Conservation (phyloP, 2,888 invertebrate species). For the Drosophila subsilvestris region DNA sequence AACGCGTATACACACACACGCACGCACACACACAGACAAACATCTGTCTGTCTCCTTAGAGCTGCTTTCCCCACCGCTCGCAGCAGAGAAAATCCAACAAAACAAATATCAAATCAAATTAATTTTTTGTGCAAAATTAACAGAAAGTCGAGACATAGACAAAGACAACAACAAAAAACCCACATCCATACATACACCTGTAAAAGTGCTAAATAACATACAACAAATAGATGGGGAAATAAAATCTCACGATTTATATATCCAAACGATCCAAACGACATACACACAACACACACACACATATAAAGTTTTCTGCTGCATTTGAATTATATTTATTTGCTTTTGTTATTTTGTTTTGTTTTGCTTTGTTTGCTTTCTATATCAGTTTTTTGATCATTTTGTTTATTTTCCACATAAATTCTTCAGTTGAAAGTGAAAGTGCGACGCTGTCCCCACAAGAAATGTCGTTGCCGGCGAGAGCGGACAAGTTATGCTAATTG, state of each 20-base stretch:
- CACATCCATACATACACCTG: constrained; percentile 8
- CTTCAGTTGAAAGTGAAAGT: constrained; percentile 74
- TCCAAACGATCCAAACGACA: constrained; percentile 9
- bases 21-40: constrained; percentile 40
- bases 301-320: constrained; percentile 19
- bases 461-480: constrained; percentile 57
- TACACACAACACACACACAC: constrained; percentile 2
- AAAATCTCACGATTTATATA: constrained; percentile 38
- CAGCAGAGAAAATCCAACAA: constrained; percentile 3
- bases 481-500: constrained; percentile 62
- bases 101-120: constrained; percentile 46
- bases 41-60: constrained; percentile 38
- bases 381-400: constrained; percentile 45
- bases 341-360: constrained; percentile 20
- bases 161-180: background rate
- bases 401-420: constrained; percentile 62
- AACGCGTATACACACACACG: constrained; percentile 42
- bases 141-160: constrained; percentile 13
- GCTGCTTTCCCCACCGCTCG: constrained; percentile 26
- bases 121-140: constrained; percentile 42
- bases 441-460: constrained; percentile 35
- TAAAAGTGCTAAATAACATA: constrained; percentile 32
- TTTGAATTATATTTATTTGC: constrained; percentile 42
- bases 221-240: constrained; percentile 36
- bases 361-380: constrained; percentile 34